Base-by-base conservation (phyloP, 2,888 invertebrate genomes). In the Encarsia formosa region DNA sequence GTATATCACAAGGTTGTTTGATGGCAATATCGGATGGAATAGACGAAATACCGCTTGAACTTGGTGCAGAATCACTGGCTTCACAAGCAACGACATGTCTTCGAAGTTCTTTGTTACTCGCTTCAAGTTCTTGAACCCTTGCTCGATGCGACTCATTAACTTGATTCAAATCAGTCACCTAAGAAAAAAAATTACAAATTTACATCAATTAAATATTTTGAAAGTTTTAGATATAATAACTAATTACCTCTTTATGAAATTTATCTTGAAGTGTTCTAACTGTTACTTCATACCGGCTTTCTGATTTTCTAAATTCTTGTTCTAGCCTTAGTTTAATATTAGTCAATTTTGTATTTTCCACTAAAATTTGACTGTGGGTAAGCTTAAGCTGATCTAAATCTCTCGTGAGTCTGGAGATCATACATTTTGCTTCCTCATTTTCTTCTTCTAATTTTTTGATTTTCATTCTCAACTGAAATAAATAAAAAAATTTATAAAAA, bases 331-430 rank as follows among this genome's bases (percentile, higher is more conserved):
- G 65, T 59, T 85, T 83, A 39, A 88, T 88, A 59, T 86, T 86
- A 48, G 83, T 80, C 3, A 86, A 78, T 59, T 86, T 83, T 0
- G 86, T 85, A 62, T 88, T 81, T 63, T 90, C 88, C 31, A 87
- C 75, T 1, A 86, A 81, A 1, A 83, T 82, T 66, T 87, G 85
- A 0, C 89, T 88, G 18, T 85, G 85, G 57, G 85, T 81, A n/a
- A 88, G 76, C 0, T 84, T 84, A 1, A 85, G 81, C 57, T 84
- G 82, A 65, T 89, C 87, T 13, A 88, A 77, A 47, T 86, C 84
- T 52, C 82, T 81, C 49, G 82, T 78, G n/a, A 87, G 68, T 0
- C 76, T 71, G 16, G 82, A 78, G 49, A 84, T 78, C 15, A 77
- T 79, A 50, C 82, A 68, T 58, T 79, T 69, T 42, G 73, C 71